Percentiles rank a stretch among this genome's conserved stretches.
Evolutionary conservation across 2,888 invertebrate species (phyloP).

Genomic region (Amphipoea oculea): DNA sequence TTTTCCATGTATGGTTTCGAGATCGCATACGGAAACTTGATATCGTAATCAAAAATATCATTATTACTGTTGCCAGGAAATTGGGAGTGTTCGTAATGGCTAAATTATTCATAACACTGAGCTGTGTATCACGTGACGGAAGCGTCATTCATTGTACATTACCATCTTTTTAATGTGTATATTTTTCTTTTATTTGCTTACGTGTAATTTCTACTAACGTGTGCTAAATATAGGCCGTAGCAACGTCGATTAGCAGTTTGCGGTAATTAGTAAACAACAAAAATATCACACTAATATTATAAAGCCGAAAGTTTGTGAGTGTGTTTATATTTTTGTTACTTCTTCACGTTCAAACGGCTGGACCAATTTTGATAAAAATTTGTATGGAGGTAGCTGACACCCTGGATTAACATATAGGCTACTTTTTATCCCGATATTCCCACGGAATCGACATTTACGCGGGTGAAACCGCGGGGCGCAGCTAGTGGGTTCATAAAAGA

Average conservation of each 20-base stretch:
- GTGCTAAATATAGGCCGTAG: slow-evolving; percentile 10
- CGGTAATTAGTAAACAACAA: neutral
- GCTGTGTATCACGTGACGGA: slow-evolving; percentile 65
- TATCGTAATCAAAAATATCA: slow-evolving; percentile 72
- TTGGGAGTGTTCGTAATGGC: slow-evolving; percentile 77
- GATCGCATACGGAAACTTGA: slow-evolving; percentile 44
- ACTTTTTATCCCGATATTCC: too few relatives aligned
- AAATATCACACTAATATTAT: neutral
- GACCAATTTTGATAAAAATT: too few relatives aligned
- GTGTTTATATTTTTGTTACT: too few relatives aligned
- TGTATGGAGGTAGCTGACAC: too few relatives aligned
- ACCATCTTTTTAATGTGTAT: slow-evolving; percentile 29
- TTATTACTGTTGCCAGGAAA: slow-evolving; percentile 73
- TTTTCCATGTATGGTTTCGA: slow-evolving; percentile 12
- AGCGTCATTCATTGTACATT: slow-evolving; percentile 58
- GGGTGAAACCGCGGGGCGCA: too few relatives aligned
- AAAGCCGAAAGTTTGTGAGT: too few relatives aligned
- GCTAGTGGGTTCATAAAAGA: neutral
- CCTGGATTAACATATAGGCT: too few relatives aligned
- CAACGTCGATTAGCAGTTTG: neutral
- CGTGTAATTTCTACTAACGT: neutral
- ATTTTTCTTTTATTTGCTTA: slow-evolving; percentile 10
- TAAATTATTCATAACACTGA: slow-evolving; percentile 77
- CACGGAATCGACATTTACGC: too few relatives aligned
- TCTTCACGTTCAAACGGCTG: too few relatives aligned